Percentiles rank a stretch among this genome's conserved stretches.
Evolutionary conservation across 2,888 invertebrate genomes (phyloP).

Genomic region (Luperina nickerlii): DNA sequence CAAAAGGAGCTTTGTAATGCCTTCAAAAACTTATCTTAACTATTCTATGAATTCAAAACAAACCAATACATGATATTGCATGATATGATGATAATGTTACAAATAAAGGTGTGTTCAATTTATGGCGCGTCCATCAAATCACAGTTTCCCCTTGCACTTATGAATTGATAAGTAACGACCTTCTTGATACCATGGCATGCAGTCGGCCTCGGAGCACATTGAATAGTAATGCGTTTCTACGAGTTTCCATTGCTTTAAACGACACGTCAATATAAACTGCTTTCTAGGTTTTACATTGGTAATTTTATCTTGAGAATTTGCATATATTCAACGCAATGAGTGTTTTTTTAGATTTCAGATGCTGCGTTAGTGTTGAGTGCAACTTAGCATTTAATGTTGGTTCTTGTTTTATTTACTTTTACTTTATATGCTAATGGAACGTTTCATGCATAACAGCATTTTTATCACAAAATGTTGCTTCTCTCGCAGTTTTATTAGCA

Average conservation of each 20-base stretch:
- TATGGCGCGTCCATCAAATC: slow-evolving; percentile 43
- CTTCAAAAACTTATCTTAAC: neutral
- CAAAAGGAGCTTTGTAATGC: neutral
- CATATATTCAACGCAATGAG: slow-evolving; percentile 34
- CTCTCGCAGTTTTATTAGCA: slow-evolving; percentile 3
- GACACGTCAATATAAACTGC: slow-evolving; percentile 61
- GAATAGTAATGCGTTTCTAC: slow-evolving; percentile 75
- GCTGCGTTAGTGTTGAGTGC: slow-evolving; percentile 16
- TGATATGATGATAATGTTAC: neutral
- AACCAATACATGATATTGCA: neutral
- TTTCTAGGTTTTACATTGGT: slow-evolving; percentile 55
- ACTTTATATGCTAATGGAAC: slow-evolving; percentile 4
- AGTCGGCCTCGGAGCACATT: slow-evolving; percentile 70
- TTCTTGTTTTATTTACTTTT: slow-evolving; percentile 32
- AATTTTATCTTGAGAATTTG: slow-evolving; percentile 52
- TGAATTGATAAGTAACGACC: slow-evolving; percentile 73
- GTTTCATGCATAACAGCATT: slow-evolving; percentile 26
- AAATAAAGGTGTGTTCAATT: slow-evolving; percentile 16
- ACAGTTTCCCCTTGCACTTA: slow-evolving; percentile 65
- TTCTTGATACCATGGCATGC: slow-evolving; percentile 72
- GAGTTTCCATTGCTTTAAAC: slow-evolving; percentile 69
- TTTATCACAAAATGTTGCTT: slow-evolving; percentile 33
- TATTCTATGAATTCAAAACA: too few relatives aligned
- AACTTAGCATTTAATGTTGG: slow-evolving; percentile 29
- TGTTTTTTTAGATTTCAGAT: slow-evolving; percentile 30